phyloP scores from a whole-genome alignment of 2,113 vertebrate species.

The Gymnorhina tibicen region DNA sequence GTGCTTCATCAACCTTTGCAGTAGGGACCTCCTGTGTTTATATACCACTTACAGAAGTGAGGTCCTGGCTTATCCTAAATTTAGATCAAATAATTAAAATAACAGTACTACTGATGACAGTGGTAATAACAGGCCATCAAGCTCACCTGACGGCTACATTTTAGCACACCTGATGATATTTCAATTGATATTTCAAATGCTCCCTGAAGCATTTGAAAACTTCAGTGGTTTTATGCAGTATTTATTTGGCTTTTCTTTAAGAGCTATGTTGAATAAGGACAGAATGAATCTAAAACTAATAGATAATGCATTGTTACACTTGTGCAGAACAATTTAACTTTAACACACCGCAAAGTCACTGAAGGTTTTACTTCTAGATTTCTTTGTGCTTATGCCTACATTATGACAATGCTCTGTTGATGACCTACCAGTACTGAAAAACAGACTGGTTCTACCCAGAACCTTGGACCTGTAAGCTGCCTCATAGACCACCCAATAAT shows the following conservation, averaged over 20 bases:
- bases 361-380: neutral
- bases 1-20: neutral
- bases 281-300: conserved; percentile 1
- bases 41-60: neutral
- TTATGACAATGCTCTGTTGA: neutral
- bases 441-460: neutral
- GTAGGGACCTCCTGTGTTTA: neutral
- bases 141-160: neutral
- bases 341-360: neutral
- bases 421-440: neutral
- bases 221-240: neutral
- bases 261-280: neutral
- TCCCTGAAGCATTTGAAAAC: conserved; percentile 9
- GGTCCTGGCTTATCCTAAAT: neutral
- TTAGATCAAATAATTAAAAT: neutral
- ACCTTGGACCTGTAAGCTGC: neutral
- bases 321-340: conserved; percentile 28
- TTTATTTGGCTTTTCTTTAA: conserved; percentile 25
- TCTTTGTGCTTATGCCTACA: neutral
- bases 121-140: neutral
- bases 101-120: neutral
- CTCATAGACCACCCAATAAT: neutral
- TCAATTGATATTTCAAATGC: neutral
- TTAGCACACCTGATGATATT: neutral
- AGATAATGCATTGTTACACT: conserved; percentile 33